Base-by-base conservation (phyloP, 2,888 invertebrate genomes). In the Drosophila cyrtoloma region DNA sequence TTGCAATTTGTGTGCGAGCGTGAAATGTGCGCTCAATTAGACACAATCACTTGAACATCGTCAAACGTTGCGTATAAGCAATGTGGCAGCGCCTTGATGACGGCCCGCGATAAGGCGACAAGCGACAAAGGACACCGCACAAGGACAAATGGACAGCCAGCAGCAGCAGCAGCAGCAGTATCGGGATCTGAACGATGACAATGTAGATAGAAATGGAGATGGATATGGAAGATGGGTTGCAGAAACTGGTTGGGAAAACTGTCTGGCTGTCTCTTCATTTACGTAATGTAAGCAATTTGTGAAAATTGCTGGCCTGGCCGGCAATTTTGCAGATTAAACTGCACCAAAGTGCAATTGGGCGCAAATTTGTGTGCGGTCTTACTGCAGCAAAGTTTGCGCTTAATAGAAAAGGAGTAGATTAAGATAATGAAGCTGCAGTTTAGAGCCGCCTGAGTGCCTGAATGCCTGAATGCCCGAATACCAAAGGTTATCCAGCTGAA, bases 241-340 rank as follows among this genome's bases (percentile, higher is more conserved):
- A 44, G 51, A 1, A 19, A 22, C 10, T 19, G 42, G 22, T 6
- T n/a, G 52, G 7, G 32, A 32, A 7, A 26, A 47, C 50, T 51
- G 62, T 12, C 33, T 33, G 77, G 77, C 47, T 81, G 79, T 77
- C 85, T 89, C 89, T 89, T 86, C 86, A 86, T 86, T 86, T 86
- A 89, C 86, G 88, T 89, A 87, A 86, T 89, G 86, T 82, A 86
- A 86, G 86, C 89, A 86, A 86, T 86, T 86, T 86, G 87, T 80
- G 89, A 75, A 86, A 86, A 89, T 86, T 86, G 86, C 86, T 85
- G 75, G 76, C 79, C 75, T 75, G 80, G 79, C 73, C 79, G 82
- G 86, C 86, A 86, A 86, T 86, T 86, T 89, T 63, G 74, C 75
- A 86, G 89, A 86, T 86, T 89, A 89, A 86, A 86, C 89, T 89